Evolutionary conservation across 2,888 invertebrate species (phyloP).

Genomic region (Odiellus spinosus): DNA sequence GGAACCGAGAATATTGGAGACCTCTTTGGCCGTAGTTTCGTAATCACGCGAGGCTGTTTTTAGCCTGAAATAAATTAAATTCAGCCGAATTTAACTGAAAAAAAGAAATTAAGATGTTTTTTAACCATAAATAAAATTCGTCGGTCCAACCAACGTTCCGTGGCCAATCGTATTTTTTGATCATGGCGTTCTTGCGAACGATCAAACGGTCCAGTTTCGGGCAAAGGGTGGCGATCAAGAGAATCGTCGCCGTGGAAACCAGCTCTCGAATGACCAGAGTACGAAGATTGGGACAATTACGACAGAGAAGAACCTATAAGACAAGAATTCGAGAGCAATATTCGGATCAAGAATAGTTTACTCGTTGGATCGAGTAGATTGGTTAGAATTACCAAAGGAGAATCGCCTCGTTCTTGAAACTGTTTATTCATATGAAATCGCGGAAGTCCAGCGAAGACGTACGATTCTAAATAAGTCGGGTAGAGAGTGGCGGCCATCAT

Average conservation of each 20-base stretch:
- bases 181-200: constrained; percentile 52
- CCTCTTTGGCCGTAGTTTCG: constrained; percentile 46
- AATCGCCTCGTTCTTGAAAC: constrained; percentile 54
- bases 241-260: constrained; percentile 56
- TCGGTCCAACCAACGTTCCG: constrained; percentile 46
- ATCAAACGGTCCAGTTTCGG: constrained; percentile 44
- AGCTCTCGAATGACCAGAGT: constrained; percentile 44
- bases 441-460: constrained; percentile 50
- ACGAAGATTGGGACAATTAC: constrained; percentile 47
- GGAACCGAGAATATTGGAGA: constrained; percentile 48
- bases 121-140: constrained; percentile 50
- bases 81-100: too few relatives aligned
- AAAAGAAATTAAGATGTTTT: too few relatives aligned
- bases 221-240: constrained; percentile 49
- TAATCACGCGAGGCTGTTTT: constrained; percentile 44
- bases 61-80: too few relatives aligned
- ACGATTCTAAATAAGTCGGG: constrained; percentile 43
- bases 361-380: too few relatives aligned
- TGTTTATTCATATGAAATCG: constrained; percentile 46
- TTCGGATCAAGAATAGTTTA: too few relatives aligned
- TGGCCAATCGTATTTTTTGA: constrained; percentile 45
- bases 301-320: constrained; percentile 42
- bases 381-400: constrained; percentile 38
- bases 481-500: constrained; percentile 45
- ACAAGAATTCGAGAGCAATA: constrained; percentile 1